Base-by-base conservation (phyloP, 2,113 vertebrate species). In the Chaetodon auriga region DNA sequence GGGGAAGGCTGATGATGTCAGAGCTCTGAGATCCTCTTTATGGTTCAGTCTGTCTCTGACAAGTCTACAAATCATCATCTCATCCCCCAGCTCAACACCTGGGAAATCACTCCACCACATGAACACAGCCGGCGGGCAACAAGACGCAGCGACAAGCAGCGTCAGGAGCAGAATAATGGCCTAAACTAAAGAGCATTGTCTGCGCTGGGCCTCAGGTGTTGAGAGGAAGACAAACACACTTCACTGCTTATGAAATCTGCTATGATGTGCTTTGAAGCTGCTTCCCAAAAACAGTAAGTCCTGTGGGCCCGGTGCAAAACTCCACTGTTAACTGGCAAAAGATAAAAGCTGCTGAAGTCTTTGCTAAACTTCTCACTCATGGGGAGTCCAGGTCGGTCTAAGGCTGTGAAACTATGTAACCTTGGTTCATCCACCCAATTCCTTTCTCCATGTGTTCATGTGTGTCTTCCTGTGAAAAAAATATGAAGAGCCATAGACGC, bases 41-140 rank as follows among this genome's bases (percentile, higher is more conserved):
- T 72, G 71, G 51, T 69, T 70, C 13, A 54, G 6, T 66, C 21
- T 19, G n/a, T 43, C 35, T 76, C 76, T 78, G 78, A 76, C 76
- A 38, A 45, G 65, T 68, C 66, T 38, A 84, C 88, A 91, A 88
- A 91, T 92, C 83, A 90, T 84, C 83, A 75, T 73, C 66, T 55
- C 11, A 2, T 69, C 75, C 78, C 41, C 36, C 21, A 38, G 55
- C 48, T 60, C 68, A 80, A 58, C 86, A 85, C 83, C 85, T 91
- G 90, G 76, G 66, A 81, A 89, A 86, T 68, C 46, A 43, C 61
- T 87, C 64, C 7, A 19, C 51, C 71, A 36, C 69, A 63, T 45
- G 64, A 76, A 69, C 70, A 6, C 64, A 69, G 78, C 74, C 78
- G 0, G 35, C 49, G 51, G 84, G 82, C 78, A 48, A 19, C n/a